Evolutionary conservation across 2,888 invertebrate species (phyloP).

Genomic region (Myopa testacea): DNA sequence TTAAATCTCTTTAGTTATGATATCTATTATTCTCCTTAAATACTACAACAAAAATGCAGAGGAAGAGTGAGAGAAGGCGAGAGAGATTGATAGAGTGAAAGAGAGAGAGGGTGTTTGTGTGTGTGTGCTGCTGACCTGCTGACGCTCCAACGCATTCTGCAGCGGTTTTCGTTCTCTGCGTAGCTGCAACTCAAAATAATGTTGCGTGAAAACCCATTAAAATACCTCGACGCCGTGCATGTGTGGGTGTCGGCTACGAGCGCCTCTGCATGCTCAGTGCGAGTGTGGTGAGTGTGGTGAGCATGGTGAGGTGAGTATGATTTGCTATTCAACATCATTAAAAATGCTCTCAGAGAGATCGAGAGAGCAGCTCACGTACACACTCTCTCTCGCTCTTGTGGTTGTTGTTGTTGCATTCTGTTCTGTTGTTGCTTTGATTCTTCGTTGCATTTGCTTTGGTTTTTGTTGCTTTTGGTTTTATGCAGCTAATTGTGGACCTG

Average conservation of each 20-base stretch:
- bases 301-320: neutral
- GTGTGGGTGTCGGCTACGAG: slow-evolving; percentile 48
- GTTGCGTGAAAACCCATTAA: slow-evolving; percentile 51
- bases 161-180: too few species aligned
- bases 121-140: too few species aligned
- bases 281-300: neutral
- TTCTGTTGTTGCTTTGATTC: neutral
- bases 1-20: too few species aligned
- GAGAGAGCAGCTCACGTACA: too few species aligned
- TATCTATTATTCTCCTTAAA: too few species aligned
- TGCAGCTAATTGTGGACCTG: slow-evolving; percentile 66
- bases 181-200: neutral
- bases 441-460: neutral
- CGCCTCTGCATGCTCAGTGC: neutral
- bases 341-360: neutral
- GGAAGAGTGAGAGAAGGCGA: too few species aligned
- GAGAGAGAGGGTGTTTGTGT: too few species aligned
- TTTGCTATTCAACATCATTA: neutral
- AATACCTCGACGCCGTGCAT: slow-evolving; percentile 48
- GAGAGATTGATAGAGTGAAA: too few species aligned
- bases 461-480: slow-evolving; percentile 40
- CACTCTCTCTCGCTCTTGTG: neutral
- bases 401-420: neutral
- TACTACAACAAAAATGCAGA: too few species aligned
- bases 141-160: too few species aligned